Evolutionary conservation across 1,140 invertebrate genomes (phyloP).

Genomic region (Drosophila kikkawai): DNA sequence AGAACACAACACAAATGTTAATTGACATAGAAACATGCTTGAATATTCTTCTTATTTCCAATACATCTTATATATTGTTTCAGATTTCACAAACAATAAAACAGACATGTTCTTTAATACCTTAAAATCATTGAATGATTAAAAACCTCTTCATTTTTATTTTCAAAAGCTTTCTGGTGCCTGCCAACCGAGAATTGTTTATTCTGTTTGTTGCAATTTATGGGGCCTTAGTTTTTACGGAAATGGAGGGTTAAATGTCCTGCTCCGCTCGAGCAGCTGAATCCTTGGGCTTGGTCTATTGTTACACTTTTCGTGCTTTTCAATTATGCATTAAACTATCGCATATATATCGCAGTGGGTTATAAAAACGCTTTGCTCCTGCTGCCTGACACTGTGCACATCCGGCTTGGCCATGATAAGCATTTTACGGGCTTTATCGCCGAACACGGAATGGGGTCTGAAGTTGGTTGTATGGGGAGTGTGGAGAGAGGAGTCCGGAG

Average conservation of each 20-base stretch:
- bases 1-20: background rate
- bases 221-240: slow-evolving; percentile 4
- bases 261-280: slow-evolving; percentile 16
- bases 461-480: slow-evolving; percentile 6
- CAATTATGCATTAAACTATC: slow-evolving; percentile 81
- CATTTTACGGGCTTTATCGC: slow-evolving; percentile 79
- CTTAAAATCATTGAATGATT: background rate
- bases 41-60: background rate
- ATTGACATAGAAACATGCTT: background rate
- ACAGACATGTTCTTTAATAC: background rate
- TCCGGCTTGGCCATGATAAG: slow-evolving; percentile 76
- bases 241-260: slow-evolving; percentile 46
- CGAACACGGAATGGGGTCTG: slow-evolving; percentile 26
- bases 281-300: slow-evolving; percentile 45
- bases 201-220: slow-evolving; percentile 12
- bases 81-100: background rate
- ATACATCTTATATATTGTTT: background rate
- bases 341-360: slow-evolving; percentile 33
- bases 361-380: slow-evolving; percentile 68
- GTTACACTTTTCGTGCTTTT: slow-evolving; percentile 78
- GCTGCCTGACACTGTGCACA: slow-evolving; percentile 77
- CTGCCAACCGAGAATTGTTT: slow-evolving; percentile 21
- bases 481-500: background rate
- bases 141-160: slow-evolving; percentile 10
- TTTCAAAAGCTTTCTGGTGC: slow-evolving; percentile 5